These are phyloP conservation scores for Chelonoidis abingdonii DNA, from an alignment of 2,113 vertebrate genomes.

Conservation along the genomic window DNA sequence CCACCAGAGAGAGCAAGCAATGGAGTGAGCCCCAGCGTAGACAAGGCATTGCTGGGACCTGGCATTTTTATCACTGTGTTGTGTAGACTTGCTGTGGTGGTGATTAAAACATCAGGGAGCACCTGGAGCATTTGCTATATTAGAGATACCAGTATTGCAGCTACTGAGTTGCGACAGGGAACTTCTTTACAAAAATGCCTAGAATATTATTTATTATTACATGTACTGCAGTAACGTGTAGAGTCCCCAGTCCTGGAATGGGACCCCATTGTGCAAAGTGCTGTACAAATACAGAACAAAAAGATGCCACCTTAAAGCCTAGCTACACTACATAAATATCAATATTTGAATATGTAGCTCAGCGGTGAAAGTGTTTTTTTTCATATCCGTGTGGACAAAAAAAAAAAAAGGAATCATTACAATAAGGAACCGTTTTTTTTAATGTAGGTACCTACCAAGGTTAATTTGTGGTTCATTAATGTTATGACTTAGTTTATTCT, in stretches of 20 bases:
- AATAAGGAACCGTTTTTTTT: not conserved
- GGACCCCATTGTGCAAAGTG: not conserved
- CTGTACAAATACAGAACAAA: not conserved
- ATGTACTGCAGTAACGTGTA: not conserved
- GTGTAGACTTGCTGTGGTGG: not conserved
- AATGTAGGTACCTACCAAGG: not conserved
- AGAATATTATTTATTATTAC: not conserved
- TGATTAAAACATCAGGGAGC: not conserved
- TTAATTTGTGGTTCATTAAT: not conserved
- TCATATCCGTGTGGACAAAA: not conserved
- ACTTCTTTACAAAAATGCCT: not conserved
- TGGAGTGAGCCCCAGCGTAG: not conserved
- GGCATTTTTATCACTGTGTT: fast-evolving
- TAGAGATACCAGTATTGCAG: not conserved
- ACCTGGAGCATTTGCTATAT: not conserved
- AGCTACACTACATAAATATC: not conserved
- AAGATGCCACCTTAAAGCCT: not conserved
- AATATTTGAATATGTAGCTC: not conserved
- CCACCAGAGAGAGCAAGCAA: not conserved
- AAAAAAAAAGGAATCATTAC: not conserved
- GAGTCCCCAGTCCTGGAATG: not conserved
- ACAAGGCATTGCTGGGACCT: fast-evolving
- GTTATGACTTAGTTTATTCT: not conserved
- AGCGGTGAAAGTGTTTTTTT: not conserved
- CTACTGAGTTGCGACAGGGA: not conserved